These are phyloP conservation scores for Steinernema khuongi DNA, from an alignment of 1,140 invertebrate species.

Conservation along the genomic window DNA sequence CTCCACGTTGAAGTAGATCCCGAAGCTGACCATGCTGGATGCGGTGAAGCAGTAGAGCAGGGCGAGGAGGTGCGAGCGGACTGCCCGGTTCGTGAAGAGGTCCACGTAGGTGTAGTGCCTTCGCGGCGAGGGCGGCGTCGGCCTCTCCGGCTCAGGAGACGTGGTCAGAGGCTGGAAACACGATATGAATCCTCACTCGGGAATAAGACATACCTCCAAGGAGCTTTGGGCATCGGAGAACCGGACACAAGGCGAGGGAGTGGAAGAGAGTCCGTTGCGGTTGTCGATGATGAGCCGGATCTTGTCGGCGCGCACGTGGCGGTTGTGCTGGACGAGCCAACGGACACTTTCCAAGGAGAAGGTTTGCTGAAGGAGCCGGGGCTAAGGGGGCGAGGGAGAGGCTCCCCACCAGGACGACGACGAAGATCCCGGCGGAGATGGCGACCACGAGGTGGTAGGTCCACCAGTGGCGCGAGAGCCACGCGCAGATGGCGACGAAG, in stretches of 20 bases:
- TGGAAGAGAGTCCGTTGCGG: slow-evolving; percentile 17
- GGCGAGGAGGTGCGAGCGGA: slow-evolving; percentile 37
- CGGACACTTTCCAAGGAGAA: slow-evolving; percentile 43
- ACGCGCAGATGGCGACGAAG: slow-evolving; percentile 41
- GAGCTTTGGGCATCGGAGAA: background rate
- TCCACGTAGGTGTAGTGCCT: slow-evolving; percentile 26
- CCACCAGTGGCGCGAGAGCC: slow-evolving; percentile 39
- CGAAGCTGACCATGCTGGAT: slow-evolving; percentile 53
- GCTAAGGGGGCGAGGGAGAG: background rate
- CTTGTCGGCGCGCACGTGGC: slow-evolving; percentile 26
- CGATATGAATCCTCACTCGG: background rate
- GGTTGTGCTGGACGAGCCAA: slow-evolving; percentile 45
- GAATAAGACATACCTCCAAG: background rate
- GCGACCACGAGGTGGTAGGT: slow-evolving; percentile 13
- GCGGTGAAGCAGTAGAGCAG: slow-evolving; percentile 51
- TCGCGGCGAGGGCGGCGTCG: background rate
- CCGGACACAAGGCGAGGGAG: background rate
- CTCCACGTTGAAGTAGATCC: slow-evolving; percentile 54
- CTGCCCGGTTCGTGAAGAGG: slow-evolving; percentile 18
- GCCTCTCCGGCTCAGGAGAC: background rate
- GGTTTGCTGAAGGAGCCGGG: slow-evolving; percentile 32
- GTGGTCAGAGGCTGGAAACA: background rate
- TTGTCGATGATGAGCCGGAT: slow-evolving; percentile 23
- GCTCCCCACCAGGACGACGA: slow-evolving; percentile 9
- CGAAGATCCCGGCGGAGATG: background rate